Base-by-base conservation (phyloP, 2,113 vertebrate species). In the Nyctibius bracteatus region DNA sequence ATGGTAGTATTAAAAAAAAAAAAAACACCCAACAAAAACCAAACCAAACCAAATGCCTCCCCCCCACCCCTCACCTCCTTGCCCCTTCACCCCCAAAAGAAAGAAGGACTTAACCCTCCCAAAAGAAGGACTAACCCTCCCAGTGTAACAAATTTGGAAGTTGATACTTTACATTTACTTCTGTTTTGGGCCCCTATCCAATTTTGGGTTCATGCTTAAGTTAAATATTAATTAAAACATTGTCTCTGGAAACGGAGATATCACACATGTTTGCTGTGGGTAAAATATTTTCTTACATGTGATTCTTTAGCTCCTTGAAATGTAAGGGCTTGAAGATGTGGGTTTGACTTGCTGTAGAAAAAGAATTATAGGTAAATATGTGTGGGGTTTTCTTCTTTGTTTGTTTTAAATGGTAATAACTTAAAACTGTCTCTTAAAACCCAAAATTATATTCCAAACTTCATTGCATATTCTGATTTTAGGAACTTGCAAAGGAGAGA, bases 401-500 rank as follows among this genome's bases (percentile, higher is more conserved):
- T 49, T 63, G 19, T 70, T 90, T 86, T 81, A 73, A 58, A 37
- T 18, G 4, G 1, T 59, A 52, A 25, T 79, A 73, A 41, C 14
- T 72, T 75, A 10, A 66, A 92, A 80, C 27, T 55, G 8, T 70
- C 10, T 82, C 35, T 77, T 80, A 27, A 58, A 87, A 35, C 4
- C 31, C 63, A 47, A 90, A 46, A 30, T 41, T 49, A 16, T 9
- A 9, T 88, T 65, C 86, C 18, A 30, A 43, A 61, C 44, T 79
- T 88, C 2, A 35, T 62, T 85, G 27, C 13, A 1, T 92, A 8
- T 96, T 43, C 90, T 92, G 49, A 44, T 96, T 93, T 63, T 96
- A 99, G 99, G 99, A 99, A 88, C 97, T 99, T 94, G 94, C 98
- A 78, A 97, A 97, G 81, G 99, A 99, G 98, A 98, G 97, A 54